Conservation (phyloP, 2,113 vertebrate genomes). For the Lutjanus erythropterus region DNA sequence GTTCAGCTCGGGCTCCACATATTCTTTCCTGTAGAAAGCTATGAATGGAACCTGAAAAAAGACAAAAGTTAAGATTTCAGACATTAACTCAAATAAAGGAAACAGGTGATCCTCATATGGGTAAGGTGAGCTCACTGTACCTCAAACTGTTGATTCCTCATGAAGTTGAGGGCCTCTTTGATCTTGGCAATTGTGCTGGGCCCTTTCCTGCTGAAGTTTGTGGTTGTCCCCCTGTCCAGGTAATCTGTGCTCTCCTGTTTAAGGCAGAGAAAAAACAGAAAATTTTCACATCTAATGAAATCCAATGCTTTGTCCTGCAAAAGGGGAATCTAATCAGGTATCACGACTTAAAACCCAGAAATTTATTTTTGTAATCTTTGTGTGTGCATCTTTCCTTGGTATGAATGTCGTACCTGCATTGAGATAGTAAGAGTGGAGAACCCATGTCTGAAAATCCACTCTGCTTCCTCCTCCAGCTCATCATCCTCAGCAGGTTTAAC, state of each 20-base stretch:
- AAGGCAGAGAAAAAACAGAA: not conserved
- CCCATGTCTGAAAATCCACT: constrained; percentile 98
- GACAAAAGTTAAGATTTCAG: not conserved
- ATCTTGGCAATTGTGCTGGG: constrained; percentile 98
- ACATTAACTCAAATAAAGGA: not conserved
- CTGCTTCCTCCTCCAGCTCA: constrained; percentile 97
- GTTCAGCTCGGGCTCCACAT: constrained; percentile 97
- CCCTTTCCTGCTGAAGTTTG: constrained; percentile 95
- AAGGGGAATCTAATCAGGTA: not conserved
- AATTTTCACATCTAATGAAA: not conserved
- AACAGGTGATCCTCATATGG: not conserved
- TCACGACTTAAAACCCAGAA: not conserved
- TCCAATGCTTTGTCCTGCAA: not conserved
- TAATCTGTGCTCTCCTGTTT: constrained; percentile 95
- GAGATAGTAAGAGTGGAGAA: constrained; percentile 98
- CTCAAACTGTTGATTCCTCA: constrained; percentile 99
- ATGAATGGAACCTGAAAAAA: constrained; percentile 94
- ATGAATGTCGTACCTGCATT: constrained; percentile 88
- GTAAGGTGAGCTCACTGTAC: constrained; percentile 72
- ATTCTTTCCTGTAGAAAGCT: constrained; percentile 99
- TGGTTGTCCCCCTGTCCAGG: constrained; percentile 92
- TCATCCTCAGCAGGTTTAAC: constrained; percentile 97
- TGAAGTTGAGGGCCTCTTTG: constrained; percentile 98
- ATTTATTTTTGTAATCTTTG: not conserved
- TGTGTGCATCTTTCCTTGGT: not conserved